A percentile compares a stretch with the other conserved stretches of the same genome.
Evolutionary conservation across 2,888 invertebrate genomes (phyloP).

Genomic region (Fragum whitleyi): DNA sequence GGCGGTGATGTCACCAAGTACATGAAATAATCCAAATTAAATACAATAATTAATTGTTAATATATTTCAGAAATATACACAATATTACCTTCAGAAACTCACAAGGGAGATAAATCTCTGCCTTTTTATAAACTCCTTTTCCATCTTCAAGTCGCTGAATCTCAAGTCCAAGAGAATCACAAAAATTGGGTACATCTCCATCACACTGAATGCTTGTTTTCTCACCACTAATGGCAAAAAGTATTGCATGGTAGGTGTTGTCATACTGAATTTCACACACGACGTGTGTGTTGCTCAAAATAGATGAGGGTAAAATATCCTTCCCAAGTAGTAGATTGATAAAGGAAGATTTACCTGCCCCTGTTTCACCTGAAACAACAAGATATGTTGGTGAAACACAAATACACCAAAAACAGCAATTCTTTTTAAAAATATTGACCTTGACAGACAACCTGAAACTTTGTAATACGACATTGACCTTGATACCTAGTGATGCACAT

Average conservation of each 20-base stretch:
- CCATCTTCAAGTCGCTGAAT: conserved; percentile 50
- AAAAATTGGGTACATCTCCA: conserved; percentile 29
- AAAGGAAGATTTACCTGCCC: conserved; percentile 75
- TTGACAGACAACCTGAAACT: too few species aligned
- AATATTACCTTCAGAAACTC: conserved; percentile 69
- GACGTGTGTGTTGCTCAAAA: conserved; percentile 74
- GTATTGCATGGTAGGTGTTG: conserved; percentile 35
- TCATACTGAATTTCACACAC: conserved; percentile 73
- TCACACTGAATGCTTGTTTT: conserved; percentile 9
- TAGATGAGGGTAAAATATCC: conserved; percentile 68
- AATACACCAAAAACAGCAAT: too few species aligned
- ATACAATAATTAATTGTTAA: too few species aligned
- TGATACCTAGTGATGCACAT: too few species aligned
- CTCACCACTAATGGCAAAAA: conserved; percentile 32
- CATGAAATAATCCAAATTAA: too few species aligned
- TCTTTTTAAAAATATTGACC: too few species aligned
- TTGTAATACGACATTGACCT: too few species aligned
- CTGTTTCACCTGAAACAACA: conserved; percentile 73
- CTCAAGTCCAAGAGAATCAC: conserved; percentile 31
- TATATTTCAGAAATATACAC: too few species aligned
- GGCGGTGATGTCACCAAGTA: too few species aligned
- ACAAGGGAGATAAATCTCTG: conserved; percentile 66
- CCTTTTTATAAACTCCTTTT: conserved; percentile 59
- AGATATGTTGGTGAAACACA: too few species aligned
- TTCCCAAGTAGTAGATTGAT: conserved; percentile 73